Evolutionary conservation across 2,113 vertebrate genomes (phyloP).

Genomic region (Eudyptes chrysolophus): DNA sequence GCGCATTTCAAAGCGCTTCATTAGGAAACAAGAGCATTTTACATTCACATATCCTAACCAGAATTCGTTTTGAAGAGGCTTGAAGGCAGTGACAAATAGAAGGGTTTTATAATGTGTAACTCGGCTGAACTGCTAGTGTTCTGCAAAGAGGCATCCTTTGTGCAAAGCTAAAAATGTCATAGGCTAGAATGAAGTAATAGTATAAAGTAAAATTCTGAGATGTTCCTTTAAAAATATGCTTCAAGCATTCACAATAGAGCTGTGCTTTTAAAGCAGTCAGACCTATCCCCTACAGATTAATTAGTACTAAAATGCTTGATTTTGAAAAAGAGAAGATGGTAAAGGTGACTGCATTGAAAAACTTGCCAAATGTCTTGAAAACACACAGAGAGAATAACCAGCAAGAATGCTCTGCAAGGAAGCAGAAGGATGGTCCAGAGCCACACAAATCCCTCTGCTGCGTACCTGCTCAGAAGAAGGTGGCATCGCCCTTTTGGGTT

Average conservation of each 20-base stretch:
- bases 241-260: conserved; percentile 17
- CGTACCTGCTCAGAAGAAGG: accelerated
- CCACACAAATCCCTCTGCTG: accelerated
- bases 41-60: conserved; percentile 47
- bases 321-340: conserved; percentile 37
- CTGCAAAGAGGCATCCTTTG: conserved; percentile 43
- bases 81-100: conserved; percentile 59
- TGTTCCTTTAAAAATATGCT: conserved; percentile 39
- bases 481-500: background rate
- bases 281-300: conserved; percentile 60
- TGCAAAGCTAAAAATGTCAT: conserved; percentile 59
- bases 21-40: conserved; percentile 55
- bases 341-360: background rate
- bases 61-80: conserved; percentile 43
- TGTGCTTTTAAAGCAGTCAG: conserved; percentile 42
- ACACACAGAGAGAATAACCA: background rate
- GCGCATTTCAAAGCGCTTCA: conserved; percentile 36
- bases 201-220: conserved; percentile 30
- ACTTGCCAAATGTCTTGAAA: conserved; percentile 23
- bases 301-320: conserved; percentile 38
- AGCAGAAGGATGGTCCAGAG: background rate
- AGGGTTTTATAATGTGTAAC: conserved; percentile 38
- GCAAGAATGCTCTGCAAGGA: background rate
- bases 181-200: conserved; percentile 18
- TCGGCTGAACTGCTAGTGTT: conserved; percentile 4